Evolutionary conservation across 2,113 vertebrate genomes (phyloP).

Genomic region (Thermophis baileyi): DNA sequence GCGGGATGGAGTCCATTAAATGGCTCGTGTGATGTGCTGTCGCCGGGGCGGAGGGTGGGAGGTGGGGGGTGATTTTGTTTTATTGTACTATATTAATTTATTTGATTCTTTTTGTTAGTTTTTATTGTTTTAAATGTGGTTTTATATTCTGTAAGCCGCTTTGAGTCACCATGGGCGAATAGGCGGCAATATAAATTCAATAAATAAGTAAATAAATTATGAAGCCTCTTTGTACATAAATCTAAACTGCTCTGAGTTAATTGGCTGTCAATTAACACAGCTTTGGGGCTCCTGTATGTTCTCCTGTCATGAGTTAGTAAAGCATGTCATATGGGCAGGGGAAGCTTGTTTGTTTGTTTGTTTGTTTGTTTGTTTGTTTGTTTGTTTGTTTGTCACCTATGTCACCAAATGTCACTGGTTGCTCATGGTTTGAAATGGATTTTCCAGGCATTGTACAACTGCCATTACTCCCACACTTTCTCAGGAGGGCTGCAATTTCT

Average conservation of each 20-base stretch:
- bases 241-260: neutral
- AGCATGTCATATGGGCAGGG: neutral
- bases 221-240: neutral
- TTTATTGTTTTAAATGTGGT: too few relatives aligned
- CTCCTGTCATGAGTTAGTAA: neutral
- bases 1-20: too few relatives aligned
- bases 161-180: too few relatives aligned
- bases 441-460: neutral
- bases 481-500: neutral
- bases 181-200: too few relatives aligned
- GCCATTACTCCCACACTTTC: neutral
- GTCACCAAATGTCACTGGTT: neutral
- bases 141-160: too few relatives aligned
- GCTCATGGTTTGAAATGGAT: neutral
- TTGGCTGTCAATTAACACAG: neutral
- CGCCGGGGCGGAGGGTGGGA: too few relatives aligned
- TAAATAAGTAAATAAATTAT: too few relatives aligned
- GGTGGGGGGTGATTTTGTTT: too few relatives aligned
- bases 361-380: neutral
- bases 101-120: too few relatives aligned
- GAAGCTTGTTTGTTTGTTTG: neutral
- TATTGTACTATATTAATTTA: too few relatives aligned
- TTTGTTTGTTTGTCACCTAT: neutral
- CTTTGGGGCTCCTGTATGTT: neutral
- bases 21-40: too few relatives aligned